A percentile compares a stretch with the other conserved stretches of the same genome.
Conservation (phyloP, 2,113 vertebrate genomes). For the Prionailurus viverrinus region DNA sequence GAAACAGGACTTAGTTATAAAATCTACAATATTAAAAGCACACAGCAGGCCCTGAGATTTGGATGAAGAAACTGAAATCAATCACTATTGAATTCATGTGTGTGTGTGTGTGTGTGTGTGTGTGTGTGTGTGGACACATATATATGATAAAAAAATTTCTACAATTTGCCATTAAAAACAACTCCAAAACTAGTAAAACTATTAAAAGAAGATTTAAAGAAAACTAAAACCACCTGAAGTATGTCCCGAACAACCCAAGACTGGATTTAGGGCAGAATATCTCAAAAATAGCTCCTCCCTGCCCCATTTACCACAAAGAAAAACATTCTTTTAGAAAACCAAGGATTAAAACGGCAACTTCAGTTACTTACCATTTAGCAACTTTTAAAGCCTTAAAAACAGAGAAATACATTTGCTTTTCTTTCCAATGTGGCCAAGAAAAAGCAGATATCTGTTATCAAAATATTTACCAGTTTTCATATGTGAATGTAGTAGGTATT, state of each 20-base stretch:
- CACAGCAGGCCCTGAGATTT: neutral
- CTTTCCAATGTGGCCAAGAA: neutral
- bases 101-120: neutral
- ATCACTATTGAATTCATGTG: neutral
- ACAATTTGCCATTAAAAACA: neutral
- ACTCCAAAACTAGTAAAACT: neutral
- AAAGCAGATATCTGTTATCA: neutral
- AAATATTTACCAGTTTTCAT: constrained; percentile 16
- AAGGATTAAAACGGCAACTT: neutral
- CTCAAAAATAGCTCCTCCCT: neutral
- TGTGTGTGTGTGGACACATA: neutral
- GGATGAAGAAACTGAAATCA: constrained; percentile 19
- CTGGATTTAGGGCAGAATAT: neutral
- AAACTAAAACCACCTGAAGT: neutral
- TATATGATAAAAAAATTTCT: neutral
- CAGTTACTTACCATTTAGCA: neutral
- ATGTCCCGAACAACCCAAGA: neutral
- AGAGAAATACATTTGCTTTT: neutral
- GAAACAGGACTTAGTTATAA: constrained; percentile 6
- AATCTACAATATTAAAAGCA: neutral
- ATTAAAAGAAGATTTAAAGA: neutral
- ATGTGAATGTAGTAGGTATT: neutral
- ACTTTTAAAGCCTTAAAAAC: constrained; percentile 51
- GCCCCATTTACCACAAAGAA: neutral
- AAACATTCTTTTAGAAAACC: neutral